These are phyloP conservation scores for Branchipolynoe longqiensis DNA, from an alignment of 2,888 invertebrate species.

Conservation along the genomic window DNA sequence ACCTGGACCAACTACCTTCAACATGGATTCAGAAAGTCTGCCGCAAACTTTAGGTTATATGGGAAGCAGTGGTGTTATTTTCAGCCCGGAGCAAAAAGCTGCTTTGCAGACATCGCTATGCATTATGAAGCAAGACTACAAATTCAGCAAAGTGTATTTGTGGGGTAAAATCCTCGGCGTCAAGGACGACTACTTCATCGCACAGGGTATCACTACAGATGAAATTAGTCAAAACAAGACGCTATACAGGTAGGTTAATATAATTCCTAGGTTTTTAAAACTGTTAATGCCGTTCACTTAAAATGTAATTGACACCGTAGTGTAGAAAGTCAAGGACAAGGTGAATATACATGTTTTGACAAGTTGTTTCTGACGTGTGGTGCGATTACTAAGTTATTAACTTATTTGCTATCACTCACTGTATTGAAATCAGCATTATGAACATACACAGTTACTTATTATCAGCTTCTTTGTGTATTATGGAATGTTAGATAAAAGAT, in stretches of 20 bases:
- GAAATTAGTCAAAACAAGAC: conserved; percentile 88
- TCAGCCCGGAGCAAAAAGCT: conserved; percentile 88
- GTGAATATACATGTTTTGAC: too few relatives aligned
- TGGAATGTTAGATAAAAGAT: too few relatives aligned
- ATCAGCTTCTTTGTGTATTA: too few relatives aligned
- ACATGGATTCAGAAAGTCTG: conserved; percentile 85
- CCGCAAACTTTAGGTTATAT: conserved; percentile 84
- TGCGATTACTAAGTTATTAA: too few relatives aligned
- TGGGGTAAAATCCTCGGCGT: conserved; percentile 92
- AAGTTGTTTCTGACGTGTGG: too few relatives aligned
- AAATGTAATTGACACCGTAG: too few relatives aligned
- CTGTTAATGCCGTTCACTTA: too few relatives aligned
- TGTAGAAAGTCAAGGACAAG: too few relatives aligned
- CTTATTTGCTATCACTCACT: too few relatives aligned
- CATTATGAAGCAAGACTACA: conserved; percentile 91
- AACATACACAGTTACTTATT: too few relatives aligned
- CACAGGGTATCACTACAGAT: conserved; percentile 89
- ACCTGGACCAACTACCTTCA: conserved; percentile 18
- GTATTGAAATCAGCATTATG: too few relatives aligned
- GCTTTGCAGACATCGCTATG: conserved; percentile 89
- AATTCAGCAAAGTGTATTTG: conserved; percentile 90
- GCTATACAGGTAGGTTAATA: conserved; percentile 86
- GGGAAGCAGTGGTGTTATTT: conserved; percentile 86
- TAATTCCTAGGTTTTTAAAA: too few relatives aligned
- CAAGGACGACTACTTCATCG: conserved; percentile 90